Evolutionary conservation across 2,797 vertebrate species (phyloP).

Genomic region (Tangara arthus): DNA sequence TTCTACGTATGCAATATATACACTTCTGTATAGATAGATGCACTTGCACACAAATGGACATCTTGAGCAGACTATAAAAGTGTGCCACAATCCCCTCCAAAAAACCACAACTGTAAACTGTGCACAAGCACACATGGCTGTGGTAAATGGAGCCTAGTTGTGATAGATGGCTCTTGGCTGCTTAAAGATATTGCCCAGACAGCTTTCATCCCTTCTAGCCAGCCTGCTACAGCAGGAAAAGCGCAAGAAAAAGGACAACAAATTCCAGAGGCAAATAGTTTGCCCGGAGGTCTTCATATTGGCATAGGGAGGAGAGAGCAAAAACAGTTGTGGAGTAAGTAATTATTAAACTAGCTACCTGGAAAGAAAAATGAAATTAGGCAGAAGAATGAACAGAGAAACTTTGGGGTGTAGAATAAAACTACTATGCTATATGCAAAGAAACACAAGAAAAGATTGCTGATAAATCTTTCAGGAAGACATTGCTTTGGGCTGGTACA

Average conservation of each 20-base stretch:
- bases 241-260: not conserved
- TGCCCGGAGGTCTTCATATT: not conserved
- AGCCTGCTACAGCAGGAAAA: not conserved
- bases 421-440: not conserved
- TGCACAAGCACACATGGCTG: conserved; percentile 30
- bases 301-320: not conserved
- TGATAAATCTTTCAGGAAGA: not conserved
- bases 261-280: not conserved
- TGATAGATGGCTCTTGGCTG: not conserved
- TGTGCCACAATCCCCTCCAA: not conserved
- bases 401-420: not conserved
- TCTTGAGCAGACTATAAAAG: conserved; percentile 43
- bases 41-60: not conserved
- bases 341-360: not conserved
- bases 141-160: not conserved
- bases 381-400: not conserved
- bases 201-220: not conserved
- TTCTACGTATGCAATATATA: not conserved
- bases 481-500: not conserved
- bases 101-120: conserved; percentile 27
- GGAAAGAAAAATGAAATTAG: not conserved
- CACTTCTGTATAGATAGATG: not conserved
- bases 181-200: conserved; percentile 23
- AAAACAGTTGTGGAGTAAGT: not conserved
- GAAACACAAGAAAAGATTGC: not conserved